Conservation (phyloP, 2,797 vertebrate genomes). For the Intellagama lesueurii region DNA sequence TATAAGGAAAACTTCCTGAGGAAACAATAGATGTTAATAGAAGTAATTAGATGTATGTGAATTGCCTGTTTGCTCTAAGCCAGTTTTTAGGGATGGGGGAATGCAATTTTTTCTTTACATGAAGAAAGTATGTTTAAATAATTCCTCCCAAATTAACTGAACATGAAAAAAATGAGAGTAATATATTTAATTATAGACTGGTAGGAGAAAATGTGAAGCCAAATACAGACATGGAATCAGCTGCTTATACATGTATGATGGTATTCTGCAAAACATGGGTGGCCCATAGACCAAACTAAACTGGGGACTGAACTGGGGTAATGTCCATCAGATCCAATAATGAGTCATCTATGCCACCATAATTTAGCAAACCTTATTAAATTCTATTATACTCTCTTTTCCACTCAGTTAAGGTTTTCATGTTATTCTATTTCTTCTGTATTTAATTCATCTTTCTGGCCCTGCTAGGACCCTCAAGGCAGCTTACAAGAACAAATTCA, state of each 20-base stretch:
- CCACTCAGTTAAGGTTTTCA: neutral
- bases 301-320: no score
- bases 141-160: neutral
- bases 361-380: neutral
- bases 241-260: no score
- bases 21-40: neutral
- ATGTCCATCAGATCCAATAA: no score
- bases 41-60: slow-evolving; percentile 21
- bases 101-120: neutral
- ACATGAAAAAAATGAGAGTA: neutral
- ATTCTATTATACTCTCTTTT: neutral
- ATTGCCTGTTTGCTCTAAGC: neutral
- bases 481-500: neutral
- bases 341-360: neutral
- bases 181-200: neutral
- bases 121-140: neutral
- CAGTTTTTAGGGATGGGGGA: neutral
- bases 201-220: neutral
- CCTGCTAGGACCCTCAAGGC: neutral
- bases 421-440: neutral
- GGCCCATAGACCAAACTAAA: neutral
- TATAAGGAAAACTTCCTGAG: slow-evolving; percentile 30
- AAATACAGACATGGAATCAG: neutral
- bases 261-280: neutral
- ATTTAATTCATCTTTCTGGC: neutral